Percentiles rank a stretch among this genome's conserved stretches.
Conservation (phyloP, 2,888 invertebrate species). For the Pediacus dermestoides region DNA sequence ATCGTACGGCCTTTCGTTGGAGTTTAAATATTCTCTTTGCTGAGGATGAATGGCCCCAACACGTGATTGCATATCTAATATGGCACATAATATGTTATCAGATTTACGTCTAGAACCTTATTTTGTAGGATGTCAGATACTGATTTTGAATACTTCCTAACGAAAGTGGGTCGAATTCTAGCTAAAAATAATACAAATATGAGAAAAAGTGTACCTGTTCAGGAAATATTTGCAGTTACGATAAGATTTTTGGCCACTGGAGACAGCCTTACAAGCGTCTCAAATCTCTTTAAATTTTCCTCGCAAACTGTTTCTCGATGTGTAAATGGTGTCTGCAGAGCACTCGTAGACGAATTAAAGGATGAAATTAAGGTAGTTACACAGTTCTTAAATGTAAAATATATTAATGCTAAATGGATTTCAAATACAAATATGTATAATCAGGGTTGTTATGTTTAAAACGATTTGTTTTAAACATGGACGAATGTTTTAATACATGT, state of each 20-base stretch:
- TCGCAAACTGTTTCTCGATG: constrained; percentile 1
- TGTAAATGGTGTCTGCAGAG: constrained; percentile 1
- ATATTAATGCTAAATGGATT: too few species aligned
- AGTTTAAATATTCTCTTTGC: too few species aligned
- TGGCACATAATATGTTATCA: constrained; percentile 10
- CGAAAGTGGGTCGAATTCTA: neutral
- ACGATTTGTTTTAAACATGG: too few species aligned
- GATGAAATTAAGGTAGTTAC: constrained; percentile 20
- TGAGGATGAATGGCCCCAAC: too few species aligned
- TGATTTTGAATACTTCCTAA: constrained; percentile 1
- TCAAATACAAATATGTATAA: too few species aligned
- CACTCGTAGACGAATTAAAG: constrained; percentile 7
- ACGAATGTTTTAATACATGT: too few species aligned
- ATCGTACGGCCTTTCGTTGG: too few species aligned
- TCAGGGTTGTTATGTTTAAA: too few species aligned
- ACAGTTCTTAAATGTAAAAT: too few species aligned
- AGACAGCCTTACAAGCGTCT: constrained; percentile 2
- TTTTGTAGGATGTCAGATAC: constrained; percentile 1
- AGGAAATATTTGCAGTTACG: constrained; percentile 5
- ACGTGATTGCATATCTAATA: too few species aligned
- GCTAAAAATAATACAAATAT: too few species aligned
- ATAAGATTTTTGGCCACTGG: constrained; percentile 6
- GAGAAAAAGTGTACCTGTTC: constrained; percentile 7
- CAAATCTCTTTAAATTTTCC: too few species aligned
- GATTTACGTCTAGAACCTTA: constrained; percentile 9